Evolutionary conservation across 2,113 vertebrate genomes (phyloP).

Genomic region (Amazona guildingii): DNA sequence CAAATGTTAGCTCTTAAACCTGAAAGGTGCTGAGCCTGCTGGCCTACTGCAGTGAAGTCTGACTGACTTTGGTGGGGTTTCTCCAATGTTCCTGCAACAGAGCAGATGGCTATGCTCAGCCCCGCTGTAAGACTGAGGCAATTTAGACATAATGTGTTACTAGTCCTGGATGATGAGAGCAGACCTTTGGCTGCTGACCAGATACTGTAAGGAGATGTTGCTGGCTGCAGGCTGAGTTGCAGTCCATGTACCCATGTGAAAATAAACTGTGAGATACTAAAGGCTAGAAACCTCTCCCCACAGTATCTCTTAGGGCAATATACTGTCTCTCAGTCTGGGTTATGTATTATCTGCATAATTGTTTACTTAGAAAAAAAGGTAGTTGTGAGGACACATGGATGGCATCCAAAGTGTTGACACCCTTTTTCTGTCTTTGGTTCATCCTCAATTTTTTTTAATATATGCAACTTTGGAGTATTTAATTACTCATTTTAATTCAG

Average conservation of each 20-base stretch:
- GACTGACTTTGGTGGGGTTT: neutral
- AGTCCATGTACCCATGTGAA: neutral
- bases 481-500: neutral
- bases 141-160: neutral
- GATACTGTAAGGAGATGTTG: neutral
- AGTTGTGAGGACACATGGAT: neutral
- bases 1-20: neutral
- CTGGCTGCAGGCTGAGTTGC: neutral
- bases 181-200: neutral
- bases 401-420: neutral
- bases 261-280: neutral
- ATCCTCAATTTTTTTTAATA: neutral
- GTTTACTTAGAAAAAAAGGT: neutral
- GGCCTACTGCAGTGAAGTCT: neutral
- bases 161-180: neutral
- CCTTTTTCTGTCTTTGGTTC: neutral
- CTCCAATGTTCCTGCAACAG: neutral
- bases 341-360: neutral
- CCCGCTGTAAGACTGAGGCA: neutral
- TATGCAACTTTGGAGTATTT: neutral
- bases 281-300: neutral
- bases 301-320: neutral
- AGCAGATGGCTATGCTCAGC: neutral
- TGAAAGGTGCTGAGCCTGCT: neutral
- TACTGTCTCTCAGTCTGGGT: neutral